Evolutionary conservation across 2,797 vertebrate genomes (phyloP), one percentile per base, ranked within the genome.

Genomic region (Esox masquinongy): DNA sequence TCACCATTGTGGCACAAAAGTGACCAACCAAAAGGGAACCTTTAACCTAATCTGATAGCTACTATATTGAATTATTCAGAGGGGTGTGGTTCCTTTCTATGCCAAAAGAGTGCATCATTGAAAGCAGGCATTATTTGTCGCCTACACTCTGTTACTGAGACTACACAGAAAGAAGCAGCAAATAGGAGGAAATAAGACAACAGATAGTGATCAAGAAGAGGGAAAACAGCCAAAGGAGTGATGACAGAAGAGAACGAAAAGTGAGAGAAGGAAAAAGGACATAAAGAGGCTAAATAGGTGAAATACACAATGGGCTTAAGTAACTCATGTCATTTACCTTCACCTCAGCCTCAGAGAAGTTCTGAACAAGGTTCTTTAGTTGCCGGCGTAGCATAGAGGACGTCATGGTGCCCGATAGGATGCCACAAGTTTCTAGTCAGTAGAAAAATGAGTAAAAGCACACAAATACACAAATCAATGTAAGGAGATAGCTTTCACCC

Each of bases 351-450:
- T 99, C 98, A 22, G 97, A 99, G 76, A 98, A 99, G 92, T 99
- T 99, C 93, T 99, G 98, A 86, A 99, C 97, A 79, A 99, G 96
- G 95, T 99, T 99, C 91, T 99, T 99, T 92, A 99, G 94, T 78
- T 99, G 97, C 66, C 98, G 90, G 26, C 97, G 92, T 36, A 99
- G 96, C 90, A 98, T 98, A 19, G 98, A 99, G 84, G 97, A 97
- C 68, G 97, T 96, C 97, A 99, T 99, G 90, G 93, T 96, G 91
- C 73, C 72, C 78, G 22, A 24, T 22, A 74, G 77, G 70, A 9
- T 22, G 63, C 83, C 80, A 83, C 83, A 53, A 11, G 0, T 11
- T 78, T 47, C 84, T 86, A 68, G 82, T 29, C 51, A 14, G 76
- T 22, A 83, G 12, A 79, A 71, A 82, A 7, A 63, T 4, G 15